phyloP scores from a whole-genome alignment of 2,797 vertebrate genomes.

The Danio choprae region DNA sequence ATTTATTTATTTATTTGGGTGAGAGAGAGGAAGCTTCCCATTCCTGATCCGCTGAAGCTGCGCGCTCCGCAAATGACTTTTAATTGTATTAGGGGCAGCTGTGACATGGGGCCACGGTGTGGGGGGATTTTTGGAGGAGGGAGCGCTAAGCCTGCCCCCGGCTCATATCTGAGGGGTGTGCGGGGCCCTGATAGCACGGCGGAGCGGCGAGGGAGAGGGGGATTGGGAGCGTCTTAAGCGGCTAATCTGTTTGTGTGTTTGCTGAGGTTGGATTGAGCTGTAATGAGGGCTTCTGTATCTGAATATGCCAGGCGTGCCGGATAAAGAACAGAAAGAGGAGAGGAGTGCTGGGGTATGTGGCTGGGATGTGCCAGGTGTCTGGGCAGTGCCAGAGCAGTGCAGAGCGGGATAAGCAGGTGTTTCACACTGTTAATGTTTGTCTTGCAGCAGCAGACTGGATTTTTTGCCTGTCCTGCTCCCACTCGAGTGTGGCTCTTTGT shows the following conservation, averaged over 20 bases:
- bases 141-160: constrained; percentile 82
- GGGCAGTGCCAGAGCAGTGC: constrained; percentile 46
- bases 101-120: constrained; percentile 81
- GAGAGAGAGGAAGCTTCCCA: constrained; percentile 47
- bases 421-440: constrained; percentile 56
- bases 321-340: constrained; percentile 74
- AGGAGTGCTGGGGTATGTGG: constrained; percentile 40
- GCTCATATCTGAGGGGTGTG: constrained; percentile 84
- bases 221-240: constrained; percentile 78
- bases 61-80: constrained; percentile 85
- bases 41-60: constrained; percentile 77
- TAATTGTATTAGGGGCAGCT: constrained; percentile 87
- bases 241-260: constrained; percentile 88
- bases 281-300: constrained; percentile 89
- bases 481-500: not conserved
- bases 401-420: constrained; percentile 55
- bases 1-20: not conserved
- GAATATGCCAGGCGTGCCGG: constrained; percentile 84
- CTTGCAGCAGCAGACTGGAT: constrained; percentile 55
- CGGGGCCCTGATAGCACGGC: constrained; percentile 81
- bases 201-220: constrained; percentile 79
- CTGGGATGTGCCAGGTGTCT: constrained; percentile 61
- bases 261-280: constrained; percentile 87
- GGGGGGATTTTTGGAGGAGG: constrained; percentile 69
- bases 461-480: constrained; percentile 21